A percentile compares a stretch with the other conserved stretches of the same genome.
Evolutionary conservation across 2,113 vertebrate species (phyloP).

Genomic region (Cacatua alba): DNA sequence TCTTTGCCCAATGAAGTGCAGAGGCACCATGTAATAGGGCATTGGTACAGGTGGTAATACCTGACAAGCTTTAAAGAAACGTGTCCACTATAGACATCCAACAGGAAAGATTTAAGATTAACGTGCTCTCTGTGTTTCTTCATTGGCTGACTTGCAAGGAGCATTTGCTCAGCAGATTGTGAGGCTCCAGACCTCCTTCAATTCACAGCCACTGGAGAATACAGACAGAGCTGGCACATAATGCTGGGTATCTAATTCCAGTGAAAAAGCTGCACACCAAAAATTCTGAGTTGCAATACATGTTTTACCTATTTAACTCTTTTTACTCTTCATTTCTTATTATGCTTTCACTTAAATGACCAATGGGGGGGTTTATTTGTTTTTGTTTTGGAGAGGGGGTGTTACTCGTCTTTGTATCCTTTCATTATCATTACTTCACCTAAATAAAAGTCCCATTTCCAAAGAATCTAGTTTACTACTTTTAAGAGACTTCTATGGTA

Average conservation of each 20-base stretch:
- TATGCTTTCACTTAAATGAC: not conserved
- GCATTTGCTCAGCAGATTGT: not conserved
- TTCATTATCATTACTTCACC: not conserved
- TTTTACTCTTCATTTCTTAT: not conserved
- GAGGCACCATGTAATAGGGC: not conserved
- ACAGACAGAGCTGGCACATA: not conserved
- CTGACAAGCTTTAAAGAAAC: not conserved
- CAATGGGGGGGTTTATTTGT: fast-evolving
- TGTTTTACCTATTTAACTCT: not conserved
- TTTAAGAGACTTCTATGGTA: not conserved
- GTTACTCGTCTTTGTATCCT: not conserved
- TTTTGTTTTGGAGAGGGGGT: not conserved
- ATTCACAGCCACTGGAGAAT: not conserved
- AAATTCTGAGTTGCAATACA: not conserved
- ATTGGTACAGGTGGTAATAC: not conserved
- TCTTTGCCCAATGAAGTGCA: not conserved
- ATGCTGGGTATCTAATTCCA: not conserved
- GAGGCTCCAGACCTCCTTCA: not conserved
- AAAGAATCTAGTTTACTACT: not conserved
- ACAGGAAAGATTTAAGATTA: not conserved
- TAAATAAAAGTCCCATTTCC: not conserved
- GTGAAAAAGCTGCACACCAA: not conserved
- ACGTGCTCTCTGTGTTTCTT: fast-evolving
- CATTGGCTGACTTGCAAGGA: not conserved
- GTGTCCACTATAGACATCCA: not conserved